Evolutionary conservation across 2,888 invertebrate genomes (phyloP).

Genomic region (Zygaena filipendulae): DNA sequence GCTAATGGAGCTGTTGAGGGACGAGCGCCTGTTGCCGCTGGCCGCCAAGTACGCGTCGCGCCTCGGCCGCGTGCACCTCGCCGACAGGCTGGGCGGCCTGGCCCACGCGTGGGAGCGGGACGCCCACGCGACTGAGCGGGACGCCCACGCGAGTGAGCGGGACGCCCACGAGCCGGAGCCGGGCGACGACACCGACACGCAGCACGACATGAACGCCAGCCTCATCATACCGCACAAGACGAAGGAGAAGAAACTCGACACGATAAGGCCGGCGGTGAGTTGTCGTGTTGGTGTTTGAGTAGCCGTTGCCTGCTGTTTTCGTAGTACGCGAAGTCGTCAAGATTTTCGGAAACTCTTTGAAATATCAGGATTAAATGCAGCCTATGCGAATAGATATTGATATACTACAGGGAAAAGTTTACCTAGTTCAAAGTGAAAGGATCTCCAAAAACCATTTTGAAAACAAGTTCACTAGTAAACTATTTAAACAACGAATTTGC

Average conservation of each 20-base stretch:
- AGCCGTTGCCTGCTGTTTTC: no score
- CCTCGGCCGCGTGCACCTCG: constrained; percentile 79
- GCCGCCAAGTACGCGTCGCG: constrained; percentile 91
- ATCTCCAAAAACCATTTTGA: no score
- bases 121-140: constrained; percentile 35
- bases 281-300: no score
- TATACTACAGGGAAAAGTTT: no score
- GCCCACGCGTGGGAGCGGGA: constrained; percentile 53
- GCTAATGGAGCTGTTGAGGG: constrained; percentile 83
- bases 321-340: no score
- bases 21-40: constrained; percentile 79
- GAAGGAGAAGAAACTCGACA: constrained; percentile 39
- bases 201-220: constrained; percentile 45
- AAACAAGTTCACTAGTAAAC: no score
- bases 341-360: no score
- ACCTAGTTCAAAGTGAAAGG: no score
- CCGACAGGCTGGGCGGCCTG: constrained; percentile 77
- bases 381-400: neutral
- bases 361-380: no score
- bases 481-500: no score
- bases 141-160: constrained; percentile 41
- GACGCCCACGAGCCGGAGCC: constrained; percentile 51
- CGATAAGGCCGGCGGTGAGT: constrained; percentile 55
- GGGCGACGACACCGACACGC: constrained; percentile 42
- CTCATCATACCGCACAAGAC: constrained; percentile 51